phyloP scores from a whole-genome alignment of 2,797 vertebrate genomes.

The Pseudochaenichthys georgianus region DNA sequence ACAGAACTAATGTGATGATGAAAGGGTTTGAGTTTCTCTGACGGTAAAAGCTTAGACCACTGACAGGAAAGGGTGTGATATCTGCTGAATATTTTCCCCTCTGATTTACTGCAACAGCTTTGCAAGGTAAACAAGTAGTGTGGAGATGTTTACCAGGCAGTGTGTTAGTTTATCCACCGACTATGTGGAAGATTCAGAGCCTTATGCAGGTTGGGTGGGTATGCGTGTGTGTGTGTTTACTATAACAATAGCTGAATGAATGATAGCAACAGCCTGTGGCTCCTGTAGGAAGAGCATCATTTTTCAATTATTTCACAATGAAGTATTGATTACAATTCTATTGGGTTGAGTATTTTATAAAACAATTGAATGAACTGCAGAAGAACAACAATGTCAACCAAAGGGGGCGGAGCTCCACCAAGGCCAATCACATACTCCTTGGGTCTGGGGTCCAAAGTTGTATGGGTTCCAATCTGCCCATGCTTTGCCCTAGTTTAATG shows the following conservation, averaged over 20 bases:
- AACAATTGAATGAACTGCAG: no score
- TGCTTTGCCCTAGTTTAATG: no score
- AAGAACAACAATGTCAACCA: no score
- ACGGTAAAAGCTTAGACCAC: conserved; percentile 53
- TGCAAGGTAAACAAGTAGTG: conserved; percentile 28
- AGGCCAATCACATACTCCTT: no score
- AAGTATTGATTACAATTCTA: no score
- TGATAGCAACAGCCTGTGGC: conserved; percentile 1
- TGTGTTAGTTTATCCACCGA: conserved; percentile 33
- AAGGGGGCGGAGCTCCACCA: no score
- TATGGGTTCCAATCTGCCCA: no score
- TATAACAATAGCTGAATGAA: conserved; percentile 14
- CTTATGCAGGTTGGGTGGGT: not conserved
- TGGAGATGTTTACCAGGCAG: not conserved
- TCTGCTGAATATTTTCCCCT: conserved; percentile 29
- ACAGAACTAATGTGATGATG: conserved; percentile 20
- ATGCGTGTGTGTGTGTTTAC: no score
- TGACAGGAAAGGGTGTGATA: conserved; percentile 54
- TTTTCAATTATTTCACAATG: not conserved
- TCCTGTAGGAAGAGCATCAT: conserved; percentile 5
- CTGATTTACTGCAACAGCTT: conserved; percentile 47
- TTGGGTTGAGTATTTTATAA: no score
- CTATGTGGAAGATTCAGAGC: not conserved
- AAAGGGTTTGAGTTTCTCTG: conserved; percentile 54
- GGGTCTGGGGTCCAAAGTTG: no score